Evolutionary conservation across 2,113 vertebrate species (phyloP).

Genomic region (Pantherophis guttatus): DNA sequence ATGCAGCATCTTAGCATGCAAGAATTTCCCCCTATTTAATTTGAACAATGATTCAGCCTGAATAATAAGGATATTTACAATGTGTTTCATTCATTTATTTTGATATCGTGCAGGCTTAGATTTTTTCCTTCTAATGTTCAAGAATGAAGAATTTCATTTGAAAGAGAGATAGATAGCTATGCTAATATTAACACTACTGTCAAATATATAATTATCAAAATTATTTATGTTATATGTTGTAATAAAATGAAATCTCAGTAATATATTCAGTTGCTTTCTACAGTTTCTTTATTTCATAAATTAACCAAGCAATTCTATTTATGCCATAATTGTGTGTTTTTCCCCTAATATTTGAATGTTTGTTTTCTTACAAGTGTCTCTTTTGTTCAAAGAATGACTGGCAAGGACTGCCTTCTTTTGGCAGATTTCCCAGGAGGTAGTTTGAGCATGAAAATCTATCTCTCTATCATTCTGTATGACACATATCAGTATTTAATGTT

Average conservation of each 20-base stretch:
- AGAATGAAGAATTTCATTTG: neutral
- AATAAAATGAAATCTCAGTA: neutral
- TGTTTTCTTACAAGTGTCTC: constrained; percentile 4
- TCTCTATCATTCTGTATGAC: constrained; percentile 24
- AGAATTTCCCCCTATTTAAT: neutral
- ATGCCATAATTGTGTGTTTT: neutral
- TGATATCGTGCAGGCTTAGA: neutral
- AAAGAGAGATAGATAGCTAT: neutral
- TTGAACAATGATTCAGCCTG: neutral
- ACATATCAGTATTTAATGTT: constrained; percentile 47
- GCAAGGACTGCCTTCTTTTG: neutral
- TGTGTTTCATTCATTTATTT: neutral
- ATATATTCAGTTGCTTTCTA: neutral
- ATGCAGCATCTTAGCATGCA: neutral
- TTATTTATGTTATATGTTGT: neutral
- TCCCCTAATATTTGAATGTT: neutral
- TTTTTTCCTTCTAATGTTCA: neutral
- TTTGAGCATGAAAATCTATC: constrained; percentile 13
- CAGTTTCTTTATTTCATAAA: constrained; percentile 14
- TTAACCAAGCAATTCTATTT: constrained; percentile 2
- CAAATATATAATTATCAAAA: neutral
- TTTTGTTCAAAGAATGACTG: constrained; percentile 11
- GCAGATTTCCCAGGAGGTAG: constrained; percentile 24
- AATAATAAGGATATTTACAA: neutral
- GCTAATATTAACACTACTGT: neutral